Evolutionary conservation across 2,113 vertebrate species (phyloP), one percentile per base, ranked within the genome.

Genomic region (Sinosuthora webbiana): DNA sequence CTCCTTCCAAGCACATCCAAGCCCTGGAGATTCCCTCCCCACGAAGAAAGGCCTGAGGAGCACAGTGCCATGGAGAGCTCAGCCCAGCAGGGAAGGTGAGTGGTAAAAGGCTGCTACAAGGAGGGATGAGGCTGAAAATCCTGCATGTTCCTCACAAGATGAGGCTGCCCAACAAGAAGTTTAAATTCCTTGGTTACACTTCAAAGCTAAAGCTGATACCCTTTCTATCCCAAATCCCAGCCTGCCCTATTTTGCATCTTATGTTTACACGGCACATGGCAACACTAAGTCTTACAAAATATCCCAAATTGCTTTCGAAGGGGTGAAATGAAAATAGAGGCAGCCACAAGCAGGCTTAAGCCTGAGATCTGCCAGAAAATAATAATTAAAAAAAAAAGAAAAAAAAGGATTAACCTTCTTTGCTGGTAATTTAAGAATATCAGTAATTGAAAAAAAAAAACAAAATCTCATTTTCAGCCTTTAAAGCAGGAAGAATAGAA

Each of bases 21-120:
- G 35, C 63, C 39, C n/a, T 14, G 49, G 45, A 64, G 45, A 69
- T 28, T 1, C 31, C 60, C 28, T 42, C 3, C 2, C 9, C 2
- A 1, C 0, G 5, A 22, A 4, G 33, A 37, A 31, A 25, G 7
- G 13, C 11, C 44, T 5, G 1, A 19, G 6, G 57, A 63, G 37
- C 56, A 6, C 39, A 27, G 3, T 0, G 3, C n/a, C 45, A 19
- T 11, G 28, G 35, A 30, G 23, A 1, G 4, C 39, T 31, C 49
- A 17, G 73, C 76, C 50, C 53, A 19, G 17, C 25, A 55, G 47
- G 15, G 39, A 60, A 30, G n/a, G 79, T 12, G 11, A 42, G 57
- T 1, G 4, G 59, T 4, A 27, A 39, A 76, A 80, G 13, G 56
- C 47, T 74, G 33, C 3, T 47, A 28, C 2, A 28, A 60, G 30